Base-by-base conservation (phyloP, 2,113 vertebrate genomes). In the Menura novaehollandiae region DNA sequence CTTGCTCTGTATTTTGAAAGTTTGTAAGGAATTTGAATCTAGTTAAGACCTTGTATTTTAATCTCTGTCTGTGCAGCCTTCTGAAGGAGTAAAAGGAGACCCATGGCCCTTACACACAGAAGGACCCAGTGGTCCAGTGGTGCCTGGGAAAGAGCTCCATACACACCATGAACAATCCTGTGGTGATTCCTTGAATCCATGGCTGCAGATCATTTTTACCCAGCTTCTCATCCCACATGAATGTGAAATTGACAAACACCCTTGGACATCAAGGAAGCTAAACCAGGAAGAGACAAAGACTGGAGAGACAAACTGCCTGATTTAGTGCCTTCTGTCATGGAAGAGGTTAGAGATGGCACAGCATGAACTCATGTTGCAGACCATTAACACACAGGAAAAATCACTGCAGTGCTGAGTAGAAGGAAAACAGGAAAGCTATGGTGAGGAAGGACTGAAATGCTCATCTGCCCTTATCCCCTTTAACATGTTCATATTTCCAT, bases 361-460 rank as follows among this genome's bases (percentile, higher is more conserved):
- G 20, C 17, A 23, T 1, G 2, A 84, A 59, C 28, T 43, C 53
- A 51, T 0, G 1, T 3, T 46, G 51, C 4, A 6, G 35, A 22
- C 10, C 18, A 6, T 24, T 47, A 67, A 75, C 0, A 0, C 28
- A 71, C 30, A 68, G 26, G 33, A 86, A 83, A 91, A 83, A 23
- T 19, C n/a, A 46, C 28, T 32, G 68, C 37, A 43, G 33, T 3
- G 8, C 49, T 73, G 49, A 89, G 62, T 52, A 67, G 79, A 67
- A 84, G 33, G 44, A 59, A 55, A 66, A 75, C 4, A 17, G n/a
- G 32, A 53, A 79, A 93, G 13, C 35, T 8, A 1, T 21, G 13
- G 17, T 37, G 53, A 86, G 49, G n/a, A 80, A 73, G 35, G 53
- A 64, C 17, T 60, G 41, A 81, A 81, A 68, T 5, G 18, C 23